Base-by-base conservation (phyloP, 2,113 vertebrate genomes). In the Aix galericulata region DNA sequence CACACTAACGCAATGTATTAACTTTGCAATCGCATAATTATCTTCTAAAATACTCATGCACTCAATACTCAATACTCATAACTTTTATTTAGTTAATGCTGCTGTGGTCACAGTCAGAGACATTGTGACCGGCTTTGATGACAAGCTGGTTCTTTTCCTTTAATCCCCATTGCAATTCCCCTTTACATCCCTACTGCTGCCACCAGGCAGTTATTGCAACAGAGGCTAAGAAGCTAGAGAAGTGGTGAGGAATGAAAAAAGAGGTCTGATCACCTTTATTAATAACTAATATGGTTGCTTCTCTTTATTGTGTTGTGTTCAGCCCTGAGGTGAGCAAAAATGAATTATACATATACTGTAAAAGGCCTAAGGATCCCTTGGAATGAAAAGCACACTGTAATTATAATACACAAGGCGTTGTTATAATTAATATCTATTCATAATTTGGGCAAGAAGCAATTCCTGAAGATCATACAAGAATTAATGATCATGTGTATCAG, bases 361-460 rank as follows among this genome's bases (percentile, higher is more conserved):
- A 88, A 90, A 86, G 56, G 66, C 86, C 60, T 84, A 72, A 72
- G 88, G 82, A 75, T 67, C 69, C 13, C 4, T 9, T 92, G 86
- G 78, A 93, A 75, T 72, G 48, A 92, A 84, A 95, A 88, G 29
- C 20, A 82, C 23, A 40, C 16, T 62, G 8, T 73, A 90, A 89
- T 88, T 93, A 71, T 40, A 79, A 40, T 60, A 50, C 40, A 74
- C 40, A 74, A 85, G 11, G 9, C 88, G 53, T 40, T 82, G 13
- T 68, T 88, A 64, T 82, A 93, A 90, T 91, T 90, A 86, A 88
- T 93, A 94, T 84, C 5, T 56, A 78, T 91, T 97, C 84, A 87
- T 89, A 89, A 93, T 86, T 92, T 88, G 38, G 60, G 53, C 52
- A 72, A 94, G 69, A 93, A 92, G 18, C 58, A 88, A 90, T 93